Conservation (phyloP, 2,888 invertebrate species). For the Melanostoma mellinum region DNA sequence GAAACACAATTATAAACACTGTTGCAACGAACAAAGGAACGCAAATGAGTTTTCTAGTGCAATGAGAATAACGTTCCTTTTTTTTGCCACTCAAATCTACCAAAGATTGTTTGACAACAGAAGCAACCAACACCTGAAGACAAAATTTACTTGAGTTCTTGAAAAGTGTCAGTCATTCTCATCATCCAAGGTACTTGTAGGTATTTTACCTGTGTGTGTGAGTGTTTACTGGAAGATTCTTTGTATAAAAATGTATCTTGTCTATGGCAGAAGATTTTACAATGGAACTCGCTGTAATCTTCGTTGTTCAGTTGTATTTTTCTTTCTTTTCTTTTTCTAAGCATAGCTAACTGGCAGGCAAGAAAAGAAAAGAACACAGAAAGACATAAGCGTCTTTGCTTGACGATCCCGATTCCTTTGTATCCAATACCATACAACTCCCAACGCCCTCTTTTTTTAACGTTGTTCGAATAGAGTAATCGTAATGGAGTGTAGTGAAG, state of each 20-base stretch:
- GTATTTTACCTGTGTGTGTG: neutral
- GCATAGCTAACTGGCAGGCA: constrained; percentile 24
- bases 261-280: constrained; percentile 18
- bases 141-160: constrained; percentile 13
- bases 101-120: constrained; percentile 31
- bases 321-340: constrained; percentile 48
- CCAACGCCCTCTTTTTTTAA: constrained; percentile 10
- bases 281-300: constrained; percentile 65
- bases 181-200: constrained; percentile 14
- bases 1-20: constrained; percentile 34
- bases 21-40: constrained; percentile 51
- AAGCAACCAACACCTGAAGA: constrained; percentile 3
- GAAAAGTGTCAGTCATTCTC: constrained; percentile 24
- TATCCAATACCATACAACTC: constrained; percentile 7
- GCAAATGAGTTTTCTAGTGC: constrained; percentile 41
- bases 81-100: constrained; percentile 55
- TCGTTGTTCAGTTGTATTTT: constrained; percentile 64
- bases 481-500: constrained; percentile 13
- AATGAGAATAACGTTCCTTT: constrained; percentile 2
- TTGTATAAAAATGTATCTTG: constrained; percentile 28
- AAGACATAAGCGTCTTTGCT: constrained; percentile 54
- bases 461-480: constrained; percentile 17
- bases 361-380: constrained; percentile 23
- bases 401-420: constrained; percentile 29
- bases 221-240: constrained; percentile 6